Percentiles rank a stretch among this genome's conserved stretches.
Evolutionary conservation across 2,888 invertebrate genomes (phyloP).

Genomic region (Pterobdella sp.): DNA sequence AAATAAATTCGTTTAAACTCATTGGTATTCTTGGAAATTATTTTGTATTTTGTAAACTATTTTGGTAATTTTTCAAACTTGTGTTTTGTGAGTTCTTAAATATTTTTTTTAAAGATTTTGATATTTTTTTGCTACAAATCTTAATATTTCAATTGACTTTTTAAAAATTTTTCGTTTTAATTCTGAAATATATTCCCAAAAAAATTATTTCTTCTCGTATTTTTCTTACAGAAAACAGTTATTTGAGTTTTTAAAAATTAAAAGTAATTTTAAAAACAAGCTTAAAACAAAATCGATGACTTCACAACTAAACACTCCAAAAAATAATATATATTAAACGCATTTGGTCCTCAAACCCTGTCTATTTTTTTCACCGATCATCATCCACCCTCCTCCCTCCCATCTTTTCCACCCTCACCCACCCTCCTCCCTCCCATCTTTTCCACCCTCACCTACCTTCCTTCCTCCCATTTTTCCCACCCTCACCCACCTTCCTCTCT

Average conservation of each 20-base stretch:
- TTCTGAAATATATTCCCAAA: neutral
- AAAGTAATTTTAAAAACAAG: neutral
- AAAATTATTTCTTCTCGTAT: neutral
- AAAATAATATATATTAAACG: neutral
- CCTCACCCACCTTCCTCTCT: constrained; percentile 30
- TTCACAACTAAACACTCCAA: neutral
- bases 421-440: neutral
- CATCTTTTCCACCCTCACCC: neutral
- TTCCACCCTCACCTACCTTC: neutral
- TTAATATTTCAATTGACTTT: neutral
- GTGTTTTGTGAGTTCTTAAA: neutral
- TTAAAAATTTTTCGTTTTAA: neutral
- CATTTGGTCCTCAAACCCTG: neutral
- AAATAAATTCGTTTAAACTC: no score
- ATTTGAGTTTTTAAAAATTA: neutral
- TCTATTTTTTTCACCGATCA: neutral
- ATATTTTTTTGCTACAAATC: neutral
- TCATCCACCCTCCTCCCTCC: neutral
- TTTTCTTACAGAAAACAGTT: neutral
- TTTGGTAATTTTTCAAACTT: neutral
- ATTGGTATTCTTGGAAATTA: no score
- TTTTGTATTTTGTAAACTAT: neutral
- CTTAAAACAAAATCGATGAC: neutral
- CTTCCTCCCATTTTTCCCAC: no score
- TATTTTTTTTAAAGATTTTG: neutral